These are phyloP conservation scores for Metopolophium dirhodum DNA, from an alignment of 1,140 invertebrate species.

Conservation along the genomic window DNA sequence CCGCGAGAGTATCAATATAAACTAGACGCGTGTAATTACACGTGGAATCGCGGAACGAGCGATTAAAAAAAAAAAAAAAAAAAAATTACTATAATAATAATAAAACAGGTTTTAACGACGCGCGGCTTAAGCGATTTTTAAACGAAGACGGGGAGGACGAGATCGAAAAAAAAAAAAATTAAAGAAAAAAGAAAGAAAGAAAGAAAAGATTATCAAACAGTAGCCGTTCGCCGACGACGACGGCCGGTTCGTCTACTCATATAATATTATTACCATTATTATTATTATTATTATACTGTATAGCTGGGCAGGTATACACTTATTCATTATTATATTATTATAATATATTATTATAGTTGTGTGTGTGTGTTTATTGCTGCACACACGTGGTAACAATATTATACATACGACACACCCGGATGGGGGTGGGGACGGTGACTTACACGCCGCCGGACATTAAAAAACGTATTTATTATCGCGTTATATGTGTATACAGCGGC, in stretches of 20 bases:
- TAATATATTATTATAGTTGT: neutral
- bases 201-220: slow-evolving; percentile 30
- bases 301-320: neutral
- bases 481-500: neutral
- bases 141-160: slow-evolving; percentile 29
- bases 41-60: slow-evolving; percentile 27
- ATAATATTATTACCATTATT: neutral
- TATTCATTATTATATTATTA: neutral
- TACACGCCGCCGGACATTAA: slow-evolving; percentile 29
- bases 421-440: neutral
- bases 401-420: neutral
- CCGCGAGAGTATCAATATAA: neutral
- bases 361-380: neutral
- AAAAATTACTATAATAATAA: slow-evolving; percentile 23
- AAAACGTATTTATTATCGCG: neutral
- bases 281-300: neutral
- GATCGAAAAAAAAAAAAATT: neutral
- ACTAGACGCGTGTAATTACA: slow-evolving; percentile 38
- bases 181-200: neutral
- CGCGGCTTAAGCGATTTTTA: slow-evolving; percentile 43
- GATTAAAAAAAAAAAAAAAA: slow-evolving; percentile 31
- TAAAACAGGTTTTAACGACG: slow-evolving; percentile 49
- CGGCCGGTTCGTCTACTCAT: neutral
- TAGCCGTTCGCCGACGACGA: neutral
- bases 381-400: neutral